These are phyloP conservation scores for Aradus depressus DNA, from an alignment of 2,888 invertebrate genomes.

Conservation along the genomic window DNA sequence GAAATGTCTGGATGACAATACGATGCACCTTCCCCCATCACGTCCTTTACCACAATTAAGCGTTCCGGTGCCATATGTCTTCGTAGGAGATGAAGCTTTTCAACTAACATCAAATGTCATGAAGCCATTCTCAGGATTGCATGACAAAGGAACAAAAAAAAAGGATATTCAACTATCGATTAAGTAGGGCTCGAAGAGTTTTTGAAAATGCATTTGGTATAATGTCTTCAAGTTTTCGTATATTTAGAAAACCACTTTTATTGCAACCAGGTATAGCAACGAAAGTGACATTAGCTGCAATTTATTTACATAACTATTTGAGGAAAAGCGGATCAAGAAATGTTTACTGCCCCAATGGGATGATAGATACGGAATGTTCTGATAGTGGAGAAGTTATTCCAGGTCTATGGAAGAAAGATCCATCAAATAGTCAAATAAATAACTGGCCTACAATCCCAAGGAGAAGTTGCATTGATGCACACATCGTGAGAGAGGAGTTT, in stretches of 20 bases:
- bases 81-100: slow-evolving; percentile 31
- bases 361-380: slow-evolving; percentile 24
- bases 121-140: slow-evolving; percentile 25
- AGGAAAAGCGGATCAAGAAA: slow-evolving; percentile 23
- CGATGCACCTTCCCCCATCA: slow-evolving; percentile 17
- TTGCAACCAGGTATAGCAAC: slow-evolving; percentile 28
- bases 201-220: slow-evolving; percentile 31
- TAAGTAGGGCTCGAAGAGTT: slow-evolving; percentile 28
- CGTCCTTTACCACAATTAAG: slow-evolving; percentile 12
- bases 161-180: slow-evolving; percentile 28
- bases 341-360: slow-evolving; percentile 24
- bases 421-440: neutral
- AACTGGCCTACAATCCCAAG: slow-evolving; percentile 3
- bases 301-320: slow-evolving; percentile 29
- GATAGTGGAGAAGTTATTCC: slow-evolving; percentile 13
- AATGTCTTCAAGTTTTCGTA: slow-evolving; percentile 27
- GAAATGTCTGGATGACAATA: slow-evolving; percentile 16
- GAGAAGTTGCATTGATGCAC: neutral
- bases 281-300: slow-evolving; percentile 27
- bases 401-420: slow-evolving; percentile 19
- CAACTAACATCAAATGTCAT: slow-evolving; percentile 25
- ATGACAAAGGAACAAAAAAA: slow-evolving; percentile 15
- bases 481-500: slow-evolving; percentile 27
- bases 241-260: slow-evolving; percentile 27
- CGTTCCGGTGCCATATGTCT: slow-evolving; percentile 23